Percentiles rank a stretch among this genome's conserved stretches.
These are phyloP conservation scores for Xylophagus ater DNA, from an alignment of 2,888 invertebrate species.

Conservation along the genomic window DNA sequence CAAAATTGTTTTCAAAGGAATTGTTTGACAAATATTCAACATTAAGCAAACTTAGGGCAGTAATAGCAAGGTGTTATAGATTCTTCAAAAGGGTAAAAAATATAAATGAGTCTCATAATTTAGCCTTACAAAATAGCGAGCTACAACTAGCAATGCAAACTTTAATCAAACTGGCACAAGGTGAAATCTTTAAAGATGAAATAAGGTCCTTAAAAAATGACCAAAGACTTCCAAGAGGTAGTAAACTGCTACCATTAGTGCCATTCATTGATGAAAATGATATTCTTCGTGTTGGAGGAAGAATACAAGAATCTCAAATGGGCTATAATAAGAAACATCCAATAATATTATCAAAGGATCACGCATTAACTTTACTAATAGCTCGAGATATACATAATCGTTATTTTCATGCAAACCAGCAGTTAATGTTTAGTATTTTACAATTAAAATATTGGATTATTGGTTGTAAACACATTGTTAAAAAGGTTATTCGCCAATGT, in stretches of 20 bases:
- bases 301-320: conserved; percentile 17
- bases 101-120: neutral
- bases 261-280: conserved; percentile 19
- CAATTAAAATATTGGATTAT: conserved; percentile 9
- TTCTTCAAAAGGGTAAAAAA: no score
- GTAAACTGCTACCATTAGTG: conserved; percentile 6
- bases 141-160: conserved; percentile 1
- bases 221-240: neutral
- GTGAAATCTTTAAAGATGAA: conserved; percentile 4
- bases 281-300: conserved; percentile 23
- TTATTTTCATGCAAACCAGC: neutral
- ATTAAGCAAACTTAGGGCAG: no score
- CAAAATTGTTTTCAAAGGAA: neutral
- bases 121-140: neutral
- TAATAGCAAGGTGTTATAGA: no score
- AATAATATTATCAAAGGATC: conserved; percentile 18
- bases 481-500: neutral
- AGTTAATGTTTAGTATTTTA: neutral
- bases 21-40: no score
- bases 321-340: conserved; percentile 18
- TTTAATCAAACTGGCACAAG: conserved; percentile 9
- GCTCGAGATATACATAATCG: neutral
- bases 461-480: neutral
- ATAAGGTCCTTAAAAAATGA: neutral
- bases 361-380: neutral